phyloP scores from a whole-genome alignment of 92 coral and sea anemone species.

The Epizoanthus scotinus region DNA sequence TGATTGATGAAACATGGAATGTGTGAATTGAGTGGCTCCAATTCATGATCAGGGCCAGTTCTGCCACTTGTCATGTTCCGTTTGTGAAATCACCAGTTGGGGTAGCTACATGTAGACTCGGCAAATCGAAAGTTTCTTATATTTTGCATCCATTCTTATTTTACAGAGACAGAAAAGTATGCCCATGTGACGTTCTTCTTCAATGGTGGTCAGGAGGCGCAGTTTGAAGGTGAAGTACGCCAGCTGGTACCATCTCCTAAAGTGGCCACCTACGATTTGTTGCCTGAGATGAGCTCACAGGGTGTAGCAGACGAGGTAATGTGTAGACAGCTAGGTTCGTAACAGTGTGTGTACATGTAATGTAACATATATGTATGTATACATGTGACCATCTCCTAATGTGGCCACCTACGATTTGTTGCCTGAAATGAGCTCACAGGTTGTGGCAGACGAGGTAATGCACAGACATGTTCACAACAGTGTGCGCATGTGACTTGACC shows the following conservation, averaged over 20 bases:
- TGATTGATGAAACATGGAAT: too few species aligned
- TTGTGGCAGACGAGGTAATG: conserved; percentile 90
- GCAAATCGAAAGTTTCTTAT: too few species aligned
- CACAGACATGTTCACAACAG: background rate
- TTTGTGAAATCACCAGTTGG: too few species aligned
- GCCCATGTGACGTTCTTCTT: conserved; percentile 99
- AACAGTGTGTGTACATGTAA: conserved; percentile 1
- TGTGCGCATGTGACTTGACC: background rate
- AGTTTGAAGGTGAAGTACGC: conserved; percentile 88
- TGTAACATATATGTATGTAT: too few species aligned
- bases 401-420: conserved; percentile 93
- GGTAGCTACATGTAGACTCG: too few species aligned
- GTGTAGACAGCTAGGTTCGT: conserved; percentile 5
- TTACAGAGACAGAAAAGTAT: conserved; percentile 92
- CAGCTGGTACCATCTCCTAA: conserved; percentile 92
- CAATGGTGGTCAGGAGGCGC: conserved; percentile 95
- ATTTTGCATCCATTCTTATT: background rate
- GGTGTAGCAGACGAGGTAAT: conserved; percentile 93
- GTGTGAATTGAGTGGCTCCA: too few species aligned
- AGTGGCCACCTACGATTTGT: conserved; percentile 93
- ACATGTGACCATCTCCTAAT: conserved; percentile 95
- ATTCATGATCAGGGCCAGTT: too few species aligned
- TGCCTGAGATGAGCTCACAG: conserved; percentile 86
- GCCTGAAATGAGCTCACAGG: conserved; percentile 88
- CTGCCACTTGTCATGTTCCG: too few species aligned